Evolutionary conservation across 2,113 vertebrate genomes (phyloP).

Genomic region (Lipotes vexillifer): DNA sequence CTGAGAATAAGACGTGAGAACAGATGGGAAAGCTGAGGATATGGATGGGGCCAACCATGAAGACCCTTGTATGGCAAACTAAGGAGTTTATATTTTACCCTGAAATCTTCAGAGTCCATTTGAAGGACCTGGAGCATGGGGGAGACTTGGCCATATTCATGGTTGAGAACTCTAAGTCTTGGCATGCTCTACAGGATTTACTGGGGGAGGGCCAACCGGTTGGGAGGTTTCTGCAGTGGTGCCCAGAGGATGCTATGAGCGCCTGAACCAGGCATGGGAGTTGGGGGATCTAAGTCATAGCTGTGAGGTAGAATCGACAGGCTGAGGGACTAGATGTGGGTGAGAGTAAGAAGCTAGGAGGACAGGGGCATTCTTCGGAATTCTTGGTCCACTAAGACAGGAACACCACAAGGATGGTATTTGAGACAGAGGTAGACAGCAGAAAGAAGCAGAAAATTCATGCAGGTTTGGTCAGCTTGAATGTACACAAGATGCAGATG

Average conservation of each 20-base stretch:
- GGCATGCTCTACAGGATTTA: not conserved
- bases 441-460: not conserved
- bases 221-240: not conserved
- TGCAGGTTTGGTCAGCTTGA: not conserved
- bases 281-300: not conserved
- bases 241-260: not conserved
- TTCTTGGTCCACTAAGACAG: not conserved
- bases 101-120: not conserved
- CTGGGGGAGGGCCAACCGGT: not conserved
- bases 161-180: not conserved
- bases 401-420: not conserved
- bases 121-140: not conserved
- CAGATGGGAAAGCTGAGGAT: not conserved
- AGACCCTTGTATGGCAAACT: not conserved
- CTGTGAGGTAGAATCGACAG: not conserved
- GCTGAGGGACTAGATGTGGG: not conserved
- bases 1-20: not conserved
- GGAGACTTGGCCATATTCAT: not conserved
- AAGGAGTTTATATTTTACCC: not conserved
- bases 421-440: not conserved
- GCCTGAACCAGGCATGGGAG: not conserved
- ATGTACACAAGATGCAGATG: not conserved
- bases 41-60: not conserved
- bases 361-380: not conserved
- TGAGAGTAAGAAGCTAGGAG: not conserved